Conservation (phyloP, 2,113 vertebrate species). For the Platichthys flesus region DNA sequence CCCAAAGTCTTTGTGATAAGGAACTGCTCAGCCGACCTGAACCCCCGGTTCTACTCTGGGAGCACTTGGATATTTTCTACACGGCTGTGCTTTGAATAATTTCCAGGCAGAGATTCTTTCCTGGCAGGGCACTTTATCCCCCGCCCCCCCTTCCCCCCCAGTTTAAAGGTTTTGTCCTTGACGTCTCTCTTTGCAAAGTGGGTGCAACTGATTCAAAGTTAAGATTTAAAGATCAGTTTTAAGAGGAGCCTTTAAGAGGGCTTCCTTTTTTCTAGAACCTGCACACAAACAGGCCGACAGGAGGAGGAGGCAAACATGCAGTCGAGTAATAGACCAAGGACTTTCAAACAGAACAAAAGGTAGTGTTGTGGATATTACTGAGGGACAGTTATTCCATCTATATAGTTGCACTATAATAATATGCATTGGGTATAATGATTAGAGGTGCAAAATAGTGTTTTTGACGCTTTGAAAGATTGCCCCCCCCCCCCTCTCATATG, state of each 20-base stretch:
- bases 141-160: constrained; percentile 68
- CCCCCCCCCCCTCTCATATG: too few species aligned
- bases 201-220: constrained; percentile 64
- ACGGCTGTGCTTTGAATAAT: constrained; percentile 88
- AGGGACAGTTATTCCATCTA: too few species aligned
- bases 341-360: constrained; percentile 23
- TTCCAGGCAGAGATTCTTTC: constrained; percentile 80
- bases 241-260: constrained; percentile 3
- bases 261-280: constrained; percentile 15
- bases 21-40: constrained; percentile 84
- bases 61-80: constrained; percentile 84
- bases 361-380: not conserved
- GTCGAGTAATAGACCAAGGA: not conserved
- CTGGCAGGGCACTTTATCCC: constrained; percentile 82
- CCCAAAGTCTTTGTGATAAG: constrained; percentile 88
- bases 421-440: too few species aligned
- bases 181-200: constrained; percentile 86
- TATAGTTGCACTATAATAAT: too few species aligned
- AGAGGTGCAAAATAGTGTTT: too few species aligned
- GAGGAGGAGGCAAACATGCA: not conserved
- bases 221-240: constrained; percentile 48
- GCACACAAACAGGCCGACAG: constrained; percentile 7
- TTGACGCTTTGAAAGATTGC: too few species aligned
- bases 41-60: constrained; percentile 81
- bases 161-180: constrained; percentile 86